These are phyloP conservation scores for Chrysolina oricalcia DNA, from an alignment of 2,888 invertebrate genomes.

Conservation along the genomic window DNA sequence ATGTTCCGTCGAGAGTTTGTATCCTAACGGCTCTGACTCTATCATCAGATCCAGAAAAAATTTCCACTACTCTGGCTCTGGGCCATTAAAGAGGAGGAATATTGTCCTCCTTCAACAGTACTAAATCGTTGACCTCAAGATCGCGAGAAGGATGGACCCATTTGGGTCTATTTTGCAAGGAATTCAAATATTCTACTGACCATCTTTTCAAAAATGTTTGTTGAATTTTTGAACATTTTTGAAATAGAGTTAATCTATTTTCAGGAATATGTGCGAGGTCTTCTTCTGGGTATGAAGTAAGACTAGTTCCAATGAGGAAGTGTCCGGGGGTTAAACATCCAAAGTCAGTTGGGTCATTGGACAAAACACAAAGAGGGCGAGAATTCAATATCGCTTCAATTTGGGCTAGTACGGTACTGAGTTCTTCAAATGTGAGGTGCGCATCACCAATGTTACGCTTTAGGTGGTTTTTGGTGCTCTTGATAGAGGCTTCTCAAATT, in stretches of 20 bases:
- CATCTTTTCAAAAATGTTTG: not conserved
- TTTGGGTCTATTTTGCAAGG: not conserved
- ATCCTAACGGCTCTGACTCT: no score
- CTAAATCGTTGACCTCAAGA: not conserved
- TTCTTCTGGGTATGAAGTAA: not conserved
- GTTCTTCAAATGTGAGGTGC: not conserved
- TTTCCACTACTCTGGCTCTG: not conserved
- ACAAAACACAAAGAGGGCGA: not conserved
- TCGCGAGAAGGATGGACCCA: not conserved
- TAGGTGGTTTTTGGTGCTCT: not conserved
- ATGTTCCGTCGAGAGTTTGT: no score
- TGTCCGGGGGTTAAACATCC: constrained; percentile 22
- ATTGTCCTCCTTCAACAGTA: no score
- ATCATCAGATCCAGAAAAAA: not conserved
- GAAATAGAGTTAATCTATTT: not conserved
- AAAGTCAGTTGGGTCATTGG: constrained; percentile 22
- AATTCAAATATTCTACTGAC: not conserved
- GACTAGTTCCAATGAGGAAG: constrained; percentile 12
- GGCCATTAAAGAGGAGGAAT: no score
- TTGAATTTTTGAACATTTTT: not conserved
- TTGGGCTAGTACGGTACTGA: constrained; percentile 4
- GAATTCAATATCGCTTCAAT: constrained; percentile 23
- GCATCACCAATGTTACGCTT: not conserved
- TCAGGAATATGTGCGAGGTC: not conserved
- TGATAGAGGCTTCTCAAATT: constrained; percentile 12